phyloP scores from a whole-genome alignment of 2,888 invertebrate species.

The Chrysolina oricalcia region DNA sequence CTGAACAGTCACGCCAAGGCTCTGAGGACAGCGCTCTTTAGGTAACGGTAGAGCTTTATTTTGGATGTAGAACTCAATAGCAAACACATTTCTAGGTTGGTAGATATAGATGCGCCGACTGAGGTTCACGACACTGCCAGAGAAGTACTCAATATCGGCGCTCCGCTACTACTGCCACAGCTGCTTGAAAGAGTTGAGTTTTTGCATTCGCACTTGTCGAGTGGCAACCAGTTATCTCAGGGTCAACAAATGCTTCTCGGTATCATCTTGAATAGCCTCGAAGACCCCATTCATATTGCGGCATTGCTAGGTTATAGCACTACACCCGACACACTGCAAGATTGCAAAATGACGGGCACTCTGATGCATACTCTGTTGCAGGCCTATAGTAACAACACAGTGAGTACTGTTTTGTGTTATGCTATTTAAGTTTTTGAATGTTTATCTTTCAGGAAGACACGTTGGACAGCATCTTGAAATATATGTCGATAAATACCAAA shows the following conservation, averaged over 20 bases:
- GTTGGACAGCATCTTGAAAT: constrained; percentile 62
- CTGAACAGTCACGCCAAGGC: constrained; percentile 74
- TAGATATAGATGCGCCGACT: constrained; percentile 72
- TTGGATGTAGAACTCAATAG: neutral
- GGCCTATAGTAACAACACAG: constrained; percentile 74
- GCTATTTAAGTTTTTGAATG: neutral
- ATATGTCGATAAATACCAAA: constrained; percentile 62
- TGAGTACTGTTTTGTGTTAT: constrained; percentile 62
- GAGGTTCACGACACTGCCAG: constrained; percentile 74
- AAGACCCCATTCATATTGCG: constrained; percentile 76
- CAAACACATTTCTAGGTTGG: constrained; percentile 63
- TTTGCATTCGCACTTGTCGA: constrained; percentile 74
- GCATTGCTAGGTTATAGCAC: constrained; percentile 73
- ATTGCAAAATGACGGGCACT: constrained; percentile 71
- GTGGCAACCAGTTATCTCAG: constrained; percentile 73
- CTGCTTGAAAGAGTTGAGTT: constrained; percentile 76
- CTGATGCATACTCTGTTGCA: constrained; percentile 70
- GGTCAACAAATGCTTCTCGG: constrained; percentile 78
- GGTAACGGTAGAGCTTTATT: constrained; percentile 60
- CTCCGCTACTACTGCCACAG: constrained; percentile 76
- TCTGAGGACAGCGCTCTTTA: constrained; percentile 75
- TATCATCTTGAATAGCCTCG: constrained; percentile 77
- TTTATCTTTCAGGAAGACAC: constrained; percentile 63
- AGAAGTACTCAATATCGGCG: constrained; percentile 76
- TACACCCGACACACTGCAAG: constrained; percentile 62